These are phyloP conservation scores for Intellagama lesueurii DNA, from an alignment of 2,797 vertebrate genomes.

Conservation along the genomic window DNA sequence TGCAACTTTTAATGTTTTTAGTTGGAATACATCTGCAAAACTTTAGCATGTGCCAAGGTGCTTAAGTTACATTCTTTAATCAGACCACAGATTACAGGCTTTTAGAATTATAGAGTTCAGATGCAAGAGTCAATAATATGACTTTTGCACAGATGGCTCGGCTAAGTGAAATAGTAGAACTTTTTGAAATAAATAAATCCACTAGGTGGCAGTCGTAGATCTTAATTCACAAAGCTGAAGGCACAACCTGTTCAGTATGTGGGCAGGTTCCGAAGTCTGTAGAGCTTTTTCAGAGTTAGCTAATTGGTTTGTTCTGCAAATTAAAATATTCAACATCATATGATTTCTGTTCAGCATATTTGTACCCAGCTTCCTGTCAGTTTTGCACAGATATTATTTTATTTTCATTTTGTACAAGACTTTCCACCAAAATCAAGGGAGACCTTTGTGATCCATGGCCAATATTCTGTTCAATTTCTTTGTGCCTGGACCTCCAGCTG, in stretches of 20 bases:
- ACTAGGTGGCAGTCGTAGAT: conserved; percentile 24
- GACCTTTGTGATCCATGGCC: too few species aligned
- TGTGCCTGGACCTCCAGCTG: too few species aligned
- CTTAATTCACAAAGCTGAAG: not conserved
- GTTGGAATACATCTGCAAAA: not conserved
- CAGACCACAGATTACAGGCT: not conserved
- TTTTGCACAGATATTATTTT: not conserved
- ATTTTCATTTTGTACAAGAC: too few species aligned
- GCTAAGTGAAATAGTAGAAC: not conserved
- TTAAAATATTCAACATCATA: not conserved
- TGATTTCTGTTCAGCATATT: not conserved
- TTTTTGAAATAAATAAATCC: not conserved
- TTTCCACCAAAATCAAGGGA: too few species aligned
- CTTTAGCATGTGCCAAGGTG: not conserved
- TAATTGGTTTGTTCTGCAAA: not conserved
- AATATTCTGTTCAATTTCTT: too few species aligned
- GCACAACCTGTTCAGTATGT: not conserved
- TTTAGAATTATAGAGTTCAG: not conserved
- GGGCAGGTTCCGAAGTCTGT: too few species aligned
- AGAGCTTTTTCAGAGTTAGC: not conserved
- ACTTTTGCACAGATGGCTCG: not conserved
- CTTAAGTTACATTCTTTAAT: not conserved
- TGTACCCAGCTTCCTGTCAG: not conserved
- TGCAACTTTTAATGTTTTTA: not conserved
- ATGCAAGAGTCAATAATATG: not conserved